These are phyloP conservation scores for Ginglymostoma cirratum DNA, from an alignment of 2,113 vertebrate species.

Conservation along the genomic window DNA sequence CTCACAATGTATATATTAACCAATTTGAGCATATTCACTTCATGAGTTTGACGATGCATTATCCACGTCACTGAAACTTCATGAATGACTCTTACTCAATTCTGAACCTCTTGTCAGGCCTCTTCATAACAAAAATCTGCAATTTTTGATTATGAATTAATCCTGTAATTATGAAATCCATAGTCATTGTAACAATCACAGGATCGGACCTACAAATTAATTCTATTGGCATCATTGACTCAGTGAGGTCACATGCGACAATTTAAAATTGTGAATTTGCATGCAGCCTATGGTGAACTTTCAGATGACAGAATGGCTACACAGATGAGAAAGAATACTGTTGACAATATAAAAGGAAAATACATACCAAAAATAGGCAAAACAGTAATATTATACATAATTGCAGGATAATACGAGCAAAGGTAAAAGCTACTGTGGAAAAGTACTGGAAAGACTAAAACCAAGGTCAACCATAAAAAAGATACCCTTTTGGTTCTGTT, in stretches of 20 bases:
- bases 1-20: too few relatives aligned
- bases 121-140: background rate
- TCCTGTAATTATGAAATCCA: background rate
- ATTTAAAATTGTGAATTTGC: too few relatives aligned
- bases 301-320: background rate
- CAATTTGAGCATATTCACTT: background rate
- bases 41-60: background rate
- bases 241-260: background rate
- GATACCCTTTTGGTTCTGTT: background rate
- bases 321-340: too few relatives aligned
- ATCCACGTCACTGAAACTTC: background rate
- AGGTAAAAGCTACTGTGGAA: background rate
- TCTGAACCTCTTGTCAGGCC: background rate
- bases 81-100: background rate
- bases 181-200: background rate
- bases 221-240: background rate
- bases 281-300: background rate
- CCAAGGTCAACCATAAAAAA: background rate
- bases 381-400: too few relatives aligned
- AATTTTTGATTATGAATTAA: background rate
- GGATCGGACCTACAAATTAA: background rate
- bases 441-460: background rate
- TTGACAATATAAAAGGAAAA: background rate
- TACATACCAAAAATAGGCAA: background rate
- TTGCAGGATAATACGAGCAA: background rate